These are phyloP conservation scores for Pristionchus arcanus DNA, from an alignment of 2,888 invertebrate species.

Conservation along the genomic window DNA sequence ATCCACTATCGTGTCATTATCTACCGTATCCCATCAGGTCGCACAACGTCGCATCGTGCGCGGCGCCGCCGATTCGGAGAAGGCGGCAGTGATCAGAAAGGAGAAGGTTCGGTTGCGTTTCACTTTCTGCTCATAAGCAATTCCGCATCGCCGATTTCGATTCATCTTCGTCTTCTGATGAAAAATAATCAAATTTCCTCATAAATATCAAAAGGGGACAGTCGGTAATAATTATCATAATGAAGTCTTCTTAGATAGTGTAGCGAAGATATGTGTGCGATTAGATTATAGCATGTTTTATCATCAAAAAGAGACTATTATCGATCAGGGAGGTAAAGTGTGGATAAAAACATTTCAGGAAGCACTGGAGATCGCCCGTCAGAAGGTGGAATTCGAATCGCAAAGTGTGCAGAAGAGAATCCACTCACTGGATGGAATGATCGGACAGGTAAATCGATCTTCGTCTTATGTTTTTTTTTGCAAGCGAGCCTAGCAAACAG, in stretches of 20 bases:
- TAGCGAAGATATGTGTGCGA: no score
- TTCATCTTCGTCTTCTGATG: not conserved
- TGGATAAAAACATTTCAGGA: not conserved
- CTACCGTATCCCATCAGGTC: constrained; percentile 35
- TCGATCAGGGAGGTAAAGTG: not conserved
- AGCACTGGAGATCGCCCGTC: constrained; percentile 45
- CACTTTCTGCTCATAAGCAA: not conserved
- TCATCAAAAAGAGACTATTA: no score
- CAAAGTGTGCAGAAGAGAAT: constrained; percentile 55
- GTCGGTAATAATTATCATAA: no score
- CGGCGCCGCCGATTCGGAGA: constrained; percentile 29
- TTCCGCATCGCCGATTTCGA: not conserved
- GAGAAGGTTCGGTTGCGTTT: constrained; percentile 21
- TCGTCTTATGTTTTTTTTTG: not conserved
- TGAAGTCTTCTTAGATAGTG: no score
- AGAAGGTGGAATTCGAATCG: constrained; percentile 59
- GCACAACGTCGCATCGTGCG: not conserved
- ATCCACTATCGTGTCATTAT: not conserved
- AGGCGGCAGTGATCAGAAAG: not conserved
- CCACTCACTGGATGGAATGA: constrained; percentile 53
- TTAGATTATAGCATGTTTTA: no score
- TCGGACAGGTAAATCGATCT: constrained; percentile 55
- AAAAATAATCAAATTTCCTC: no score
- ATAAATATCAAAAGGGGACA: no score
- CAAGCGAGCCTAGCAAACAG: no score